phyloP scores from a whole-genome alignment of 2,113 vertebrate genomes.

The Mystacornis crossleyi region DNA sequence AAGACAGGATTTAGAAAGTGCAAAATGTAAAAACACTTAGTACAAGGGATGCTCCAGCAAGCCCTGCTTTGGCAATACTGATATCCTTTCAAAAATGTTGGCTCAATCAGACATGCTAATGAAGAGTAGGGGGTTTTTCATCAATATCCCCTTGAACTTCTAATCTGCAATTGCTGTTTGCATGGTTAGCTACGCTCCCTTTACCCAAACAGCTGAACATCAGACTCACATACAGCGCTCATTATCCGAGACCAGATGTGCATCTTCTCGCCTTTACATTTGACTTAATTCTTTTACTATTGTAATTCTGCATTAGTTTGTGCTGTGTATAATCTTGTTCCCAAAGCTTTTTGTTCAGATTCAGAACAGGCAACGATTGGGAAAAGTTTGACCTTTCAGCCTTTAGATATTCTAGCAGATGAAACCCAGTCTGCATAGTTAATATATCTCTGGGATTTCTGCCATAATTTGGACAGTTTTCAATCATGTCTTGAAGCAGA shows the following conservation, averaged over 20 bases:
- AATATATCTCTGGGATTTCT: not conserved
- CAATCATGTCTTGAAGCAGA: not conserved
- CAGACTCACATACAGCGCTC: not conserved
- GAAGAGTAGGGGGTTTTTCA: not conserved
- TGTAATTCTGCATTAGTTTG: not conserved
- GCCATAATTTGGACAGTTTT: not conserved
- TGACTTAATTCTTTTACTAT: not conserved
- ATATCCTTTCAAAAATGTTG: not conserved
- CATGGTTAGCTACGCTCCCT: not conserved
- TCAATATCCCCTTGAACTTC: not conserved
- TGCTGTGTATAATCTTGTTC: not conserved
- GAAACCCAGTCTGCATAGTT: not conserved
- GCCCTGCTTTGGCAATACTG: not conserved
- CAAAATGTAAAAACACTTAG: not conserved
- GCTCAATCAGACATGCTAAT: not conserved
- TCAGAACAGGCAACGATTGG: not conserved
- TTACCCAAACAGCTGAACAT: not conserved
- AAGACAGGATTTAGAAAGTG: not conserved
- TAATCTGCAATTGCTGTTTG: not conserved
- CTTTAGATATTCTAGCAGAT: not conserved
- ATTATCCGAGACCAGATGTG: not conserved
- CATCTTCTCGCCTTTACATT: not conserved
- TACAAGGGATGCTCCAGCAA: not conserved
- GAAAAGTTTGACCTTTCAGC: not conserved
- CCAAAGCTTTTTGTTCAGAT: not conserved